Conservation (phyloP, 2,888 invertebrate genomes). For the Entomobrya multifasciata region DNA sequence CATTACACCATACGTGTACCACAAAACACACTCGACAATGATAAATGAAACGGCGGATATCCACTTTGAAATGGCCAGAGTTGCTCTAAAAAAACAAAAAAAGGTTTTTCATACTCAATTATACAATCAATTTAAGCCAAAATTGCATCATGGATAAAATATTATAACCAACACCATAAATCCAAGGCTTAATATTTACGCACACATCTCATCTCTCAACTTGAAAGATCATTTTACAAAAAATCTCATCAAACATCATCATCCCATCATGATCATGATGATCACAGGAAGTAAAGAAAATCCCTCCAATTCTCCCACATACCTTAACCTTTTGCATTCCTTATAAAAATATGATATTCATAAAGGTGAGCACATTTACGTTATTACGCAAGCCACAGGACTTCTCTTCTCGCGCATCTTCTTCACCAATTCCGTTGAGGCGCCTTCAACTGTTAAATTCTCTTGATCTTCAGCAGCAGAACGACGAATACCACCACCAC, state of each 20-base stretch:
- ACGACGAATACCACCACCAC: background rate
- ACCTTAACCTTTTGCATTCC: conserved; percentile 31
- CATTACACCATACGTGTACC: conserved; percentile 34
- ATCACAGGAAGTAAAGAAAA: background rate
- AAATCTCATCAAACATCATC: background rate
- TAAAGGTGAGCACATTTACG: conserved; percentile 6
- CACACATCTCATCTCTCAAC: too few relatives aligned
- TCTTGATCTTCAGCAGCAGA: too few relatives aligned
- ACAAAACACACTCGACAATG: conserved; percentile 5
- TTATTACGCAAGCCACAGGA: background rate
- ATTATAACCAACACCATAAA: background rate
- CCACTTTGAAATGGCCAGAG: conserved; percentile 37
- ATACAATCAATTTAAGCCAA: background rate
- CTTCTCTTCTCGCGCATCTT: conserved; percentile 5
- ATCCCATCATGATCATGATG: background rate
- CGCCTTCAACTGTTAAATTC: conserved; percentile 3
- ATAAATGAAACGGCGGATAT: conserved; percentile 20
- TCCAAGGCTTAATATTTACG: background rate
- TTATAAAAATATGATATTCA: background rate
- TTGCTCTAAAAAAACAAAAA: background rate
- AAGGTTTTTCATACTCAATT: background rate
- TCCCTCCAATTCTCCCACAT: too few relatives aligned
- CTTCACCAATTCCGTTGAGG: background rate
- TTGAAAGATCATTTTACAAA: too few relatives aligned
- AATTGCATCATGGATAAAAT: background rate